Base-by-base conservation (phyloP, 2,797 vertebrate species). In the Neosalanx taihuensis region DNA sequence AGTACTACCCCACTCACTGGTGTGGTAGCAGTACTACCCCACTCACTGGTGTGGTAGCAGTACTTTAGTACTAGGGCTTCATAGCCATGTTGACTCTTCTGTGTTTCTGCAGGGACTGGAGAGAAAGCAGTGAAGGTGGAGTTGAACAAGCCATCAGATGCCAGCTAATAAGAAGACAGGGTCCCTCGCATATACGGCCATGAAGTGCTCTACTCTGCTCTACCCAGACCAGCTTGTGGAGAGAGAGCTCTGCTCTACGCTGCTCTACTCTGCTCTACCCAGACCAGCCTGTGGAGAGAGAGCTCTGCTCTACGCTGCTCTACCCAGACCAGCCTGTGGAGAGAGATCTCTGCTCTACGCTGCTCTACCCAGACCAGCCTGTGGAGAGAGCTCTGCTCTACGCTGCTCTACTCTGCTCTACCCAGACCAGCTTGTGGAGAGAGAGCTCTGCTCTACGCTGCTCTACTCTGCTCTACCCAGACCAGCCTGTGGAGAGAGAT, bases 71-170 rank as follows among this genome's bases (percentile, higher is more conserved):
- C 41, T 9, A 46, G 41, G 2, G 41, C 10, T 60, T 12, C 20
- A 56, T 15, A 0, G 46, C 10, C 2, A 49, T 56, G 18, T 56
- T 41, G 31, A 12, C 31, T 63, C 23, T 4, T 9, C 17, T 59
- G n/a, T 72, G 5, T 57, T n/a, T 49, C 70, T 73, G 73, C 83
- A 76, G 92, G 90, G 83, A 57, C 90, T 90, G 94, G 94, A 89
- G 97, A 98, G 88, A 98, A 96, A 89, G 95, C 95, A 82, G 94
- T 96, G 86, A 95, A 95, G 89, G 93, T 96, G 83, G 95, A 97
- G 85, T 94, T 98, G 76, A 94, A 89, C 85, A 97, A 95, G 92
- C 92, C 94, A 74, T 94, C 94, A 23, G 94, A 96, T 80, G 89
- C 92, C 69, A 89, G 93, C 92, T 92, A 93, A 76, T 95, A 94